phyloP scores from a whole-genome alignment of 1,140 invertebrate species.

The Coptotermes formosanus region DNA sequence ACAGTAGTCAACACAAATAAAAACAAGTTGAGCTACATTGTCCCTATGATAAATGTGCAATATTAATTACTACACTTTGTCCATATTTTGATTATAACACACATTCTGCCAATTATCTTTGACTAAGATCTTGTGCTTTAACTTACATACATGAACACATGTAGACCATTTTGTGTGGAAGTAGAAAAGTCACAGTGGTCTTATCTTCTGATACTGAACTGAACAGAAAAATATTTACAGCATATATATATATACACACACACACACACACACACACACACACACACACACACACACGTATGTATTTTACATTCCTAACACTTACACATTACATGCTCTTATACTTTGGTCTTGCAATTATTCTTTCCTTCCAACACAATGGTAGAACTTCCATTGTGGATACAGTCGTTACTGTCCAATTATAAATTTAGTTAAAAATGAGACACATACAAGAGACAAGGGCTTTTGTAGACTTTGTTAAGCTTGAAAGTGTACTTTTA shows the following conservation, averaged over 20 bases:
- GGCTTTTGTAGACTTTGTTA: too few relatives aligned
- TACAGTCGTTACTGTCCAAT: too few relatives aligned
- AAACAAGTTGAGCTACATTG: background rate
- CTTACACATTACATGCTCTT: background rate
- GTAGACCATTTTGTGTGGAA: background rate
- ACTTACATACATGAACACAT: slow-evolving; percentile 3
- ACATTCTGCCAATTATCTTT: background rate
- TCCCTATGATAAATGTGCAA: background rate
- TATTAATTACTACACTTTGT: slow-evolving; percentile 2
- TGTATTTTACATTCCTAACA: background rate
- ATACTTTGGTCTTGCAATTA: background rate
- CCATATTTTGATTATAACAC: slow-evolving; percentile 11
- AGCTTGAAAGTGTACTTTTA: too few relatives aligned
- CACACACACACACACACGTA: too few relatives aligned
- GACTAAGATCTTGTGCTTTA: background rate
- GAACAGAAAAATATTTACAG: background rate
- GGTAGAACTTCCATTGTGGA: background rate
- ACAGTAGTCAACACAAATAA: background rate
- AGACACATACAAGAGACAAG: too few relatives aligned
- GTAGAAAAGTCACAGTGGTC: background rate
- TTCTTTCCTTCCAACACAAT: background rate
- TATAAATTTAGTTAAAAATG: too few relatives aligned
- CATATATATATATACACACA: too few relatives aligned
- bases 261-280: too few relatives aligned
- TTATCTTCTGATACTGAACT: background rate